Percentiles rank a stretch among this genome's conserved stretches.
phyloP scores from a whole-genome alignment of 1,140 invertebrate genomes.

The Teleogryllus occipitalis region DNA sequence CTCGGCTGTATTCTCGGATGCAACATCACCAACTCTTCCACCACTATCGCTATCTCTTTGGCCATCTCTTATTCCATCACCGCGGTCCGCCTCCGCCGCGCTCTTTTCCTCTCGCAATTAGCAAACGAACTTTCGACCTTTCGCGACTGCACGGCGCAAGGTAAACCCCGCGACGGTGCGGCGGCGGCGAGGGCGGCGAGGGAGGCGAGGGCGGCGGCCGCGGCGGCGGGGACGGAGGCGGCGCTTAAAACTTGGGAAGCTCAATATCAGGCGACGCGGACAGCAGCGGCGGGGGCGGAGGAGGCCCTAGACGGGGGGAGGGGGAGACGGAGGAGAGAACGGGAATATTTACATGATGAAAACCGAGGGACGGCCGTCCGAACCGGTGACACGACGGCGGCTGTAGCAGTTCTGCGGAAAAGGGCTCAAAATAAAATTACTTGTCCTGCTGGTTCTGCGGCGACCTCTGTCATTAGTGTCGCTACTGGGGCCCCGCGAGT shows the following conservation, averaged over 20 bases:
- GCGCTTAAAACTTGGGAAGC: neutral
- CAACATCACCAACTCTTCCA: too few relatives aligned
- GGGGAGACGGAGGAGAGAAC: neutral
- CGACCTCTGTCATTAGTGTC: neutral
- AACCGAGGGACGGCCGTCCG: neutral
- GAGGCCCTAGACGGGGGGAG: neutral
- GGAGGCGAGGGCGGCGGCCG: too few relatives aligned
- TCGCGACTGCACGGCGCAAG: neutral
- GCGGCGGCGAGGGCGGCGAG: neutral
- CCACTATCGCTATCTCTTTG: too few relatives aligned
- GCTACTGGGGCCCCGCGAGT: neutral
- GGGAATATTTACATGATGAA: neutral
- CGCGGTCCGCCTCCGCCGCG: too few relatives aligned
- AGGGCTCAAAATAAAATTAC: constrained; percentile 5
- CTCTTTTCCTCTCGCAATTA: neutral
- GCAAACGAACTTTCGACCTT: neutral
- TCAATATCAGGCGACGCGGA: neutral
- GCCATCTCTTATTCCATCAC: too few relatives aligned
- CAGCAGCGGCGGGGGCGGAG: neutral
- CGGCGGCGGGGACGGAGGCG: neutral
- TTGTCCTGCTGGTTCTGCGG: constrained; percentile 2
- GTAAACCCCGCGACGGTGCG: neutral
- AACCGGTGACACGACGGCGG: neutral
- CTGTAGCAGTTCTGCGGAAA: neutral
- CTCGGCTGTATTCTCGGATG: too few relatives aligned